phyloP scores from a whole-genome alignment of 1,140 invertebrate species.

The Drosophila trapezifrons region DNA sequence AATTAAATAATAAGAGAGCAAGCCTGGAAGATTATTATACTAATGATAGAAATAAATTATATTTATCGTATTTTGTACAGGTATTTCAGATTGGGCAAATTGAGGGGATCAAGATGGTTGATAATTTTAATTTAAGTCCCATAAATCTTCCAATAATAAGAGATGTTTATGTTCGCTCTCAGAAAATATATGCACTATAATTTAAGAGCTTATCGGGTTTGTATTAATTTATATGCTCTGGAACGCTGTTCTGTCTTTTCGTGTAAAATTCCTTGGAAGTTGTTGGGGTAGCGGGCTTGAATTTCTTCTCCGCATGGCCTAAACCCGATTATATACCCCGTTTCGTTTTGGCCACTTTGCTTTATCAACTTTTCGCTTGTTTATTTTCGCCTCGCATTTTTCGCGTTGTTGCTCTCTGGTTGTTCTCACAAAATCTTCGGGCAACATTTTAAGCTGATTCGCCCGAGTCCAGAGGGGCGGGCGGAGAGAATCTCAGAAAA shows the following conservation, averaged over 20 bases:
- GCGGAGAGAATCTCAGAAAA: conserved; percentile 40
- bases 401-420: conserved; percentile 43
- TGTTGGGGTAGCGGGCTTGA: conserved; percentile 13
- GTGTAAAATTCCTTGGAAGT: background rate
- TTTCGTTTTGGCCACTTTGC: conserved; percentile 55
- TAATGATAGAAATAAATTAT: background rate
- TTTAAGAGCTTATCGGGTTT: background rate
- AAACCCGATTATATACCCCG: conserved; percentile 31
- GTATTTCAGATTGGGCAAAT: background rate
- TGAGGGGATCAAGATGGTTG: background rate
- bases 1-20: too few relatives aligned
- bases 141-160: background rate
- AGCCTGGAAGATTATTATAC: background rate
- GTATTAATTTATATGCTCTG: background rate
- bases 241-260: background rate
- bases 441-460: conserved; percentile 72
- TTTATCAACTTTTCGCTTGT: conserved; percentile 64
- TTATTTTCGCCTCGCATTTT: conserved; percentile 49
- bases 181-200: background rate
- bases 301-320: conserved; percentile 3
- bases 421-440: conserved; percentile 18
- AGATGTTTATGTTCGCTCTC: background rate
- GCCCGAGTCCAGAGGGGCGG: background rate
- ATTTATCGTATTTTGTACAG: background rate
- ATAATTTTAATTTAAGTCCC: conserved; percentile 4